These are phyloP conservation scores for Daphoenositta chrysoptera DNA, from an alignment of 2,113 vertebrate genomes.

Conservation along the genomic window DNA sequence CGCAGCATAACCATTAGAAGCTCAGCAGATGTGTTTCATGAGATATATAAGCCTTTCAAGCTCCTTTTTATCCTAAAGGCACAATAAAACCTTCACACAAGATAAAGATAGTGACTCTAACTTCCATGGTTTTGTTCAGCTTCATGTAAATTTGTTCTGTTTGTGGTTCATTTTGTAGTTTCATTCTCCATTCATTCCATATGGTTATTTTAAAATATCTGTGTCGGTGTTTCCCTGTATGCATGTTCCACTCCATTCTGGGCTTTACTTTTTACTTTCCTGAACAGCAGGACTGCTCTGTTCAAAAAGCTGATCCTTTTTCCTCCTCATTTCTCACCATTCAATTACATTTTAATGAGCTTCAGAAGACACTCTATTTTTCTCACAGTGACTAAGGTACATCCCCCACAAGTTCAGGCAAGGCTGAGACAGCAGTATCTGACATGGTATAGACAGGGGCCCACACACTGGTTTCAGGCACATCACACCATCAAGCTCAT, in stretches of 20 bases:
- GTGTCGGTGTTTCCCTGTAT: not conserved
- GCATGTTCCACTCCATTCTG: not conserved
- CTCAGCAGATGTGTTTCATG: conserved; percentile 5
- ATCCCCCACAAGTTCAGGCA: not conserved
- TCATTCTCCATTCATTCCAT: conserved; percentile 4
- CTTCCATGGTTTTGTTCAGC: not conserved
- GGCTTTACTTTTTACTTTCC: not conserved
- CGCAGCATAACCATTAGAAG: not conserved
- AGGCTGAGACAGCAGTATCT: not conserved
- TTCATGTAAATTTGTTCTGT: conserved; percentile 36
- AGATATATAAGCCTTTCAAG: conserved; percentile 14
- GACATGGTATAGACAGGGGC: not conserved
- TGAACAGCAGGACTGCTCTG: not conserved
- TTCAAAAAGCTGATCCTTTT: not conserved
- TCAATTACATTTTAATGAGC: not conserved
- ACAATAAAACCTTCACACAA: not conserved
- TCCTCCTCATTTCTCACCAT: not conserved
- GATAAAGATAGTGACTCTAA: conserved; percentile 3
- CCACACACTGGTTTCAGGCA: not conserved
- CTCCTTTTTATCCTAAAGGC: conserved; percentile 22
- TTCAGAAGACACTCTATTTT: not conserved
- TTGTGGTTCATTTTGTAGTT: conserved; percentile 36
- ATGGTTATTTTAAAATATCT: not conserved
- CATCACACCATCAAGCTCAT: not conserved
- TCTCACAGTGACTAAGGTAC: not conserved